These are phyloP conservation scores for Callopanchax toddi DNA, from an alignment of 2,113 vertebrate species.

Conservation along the genomic window DNA sequence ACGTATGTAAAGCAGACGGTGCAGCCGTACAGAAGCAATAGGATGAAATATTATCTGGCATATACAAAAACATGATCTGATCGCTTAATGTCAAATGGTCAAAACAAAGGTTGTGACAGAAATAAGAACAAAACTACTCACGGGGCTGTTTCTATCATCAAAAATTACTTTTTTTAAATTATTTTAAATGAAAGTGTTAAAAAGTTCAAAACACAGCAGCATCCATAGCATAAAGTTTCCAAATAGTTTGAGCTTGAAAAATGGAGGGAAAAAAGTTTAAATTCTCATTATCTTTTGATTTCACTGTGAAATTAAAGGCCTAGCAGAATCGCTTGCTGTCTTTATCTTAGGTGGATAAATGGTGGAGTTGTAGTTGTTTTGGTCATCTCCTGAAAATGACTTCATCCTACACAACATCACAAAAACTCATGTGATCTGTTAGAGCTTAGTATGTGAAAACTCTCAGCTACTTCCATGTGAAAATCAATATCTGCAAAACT, in stretches of 20 bases:
- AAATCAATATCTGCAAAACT: too few species aligned
- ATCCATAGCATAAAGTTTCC: conserved; percentile 5
- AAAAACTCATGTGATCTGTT: too few species aligned
- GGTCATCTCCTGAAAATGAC: too few species aligned
- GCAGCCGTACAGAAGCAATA: conserved; percentile 29
- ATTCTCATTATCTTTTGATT: conserved; percentile 42
- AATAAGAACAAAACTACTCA: conserved; percentile 30
- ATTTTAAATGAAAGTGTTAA: conserved; percentile 24
- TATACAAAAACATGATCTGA: conserved; percentile 7
- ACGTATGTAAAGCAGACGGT: conserved; percentile 57
- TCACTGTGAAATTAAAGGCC: conserved; percentile 21
- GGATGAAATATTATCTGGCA: conserved; percentile 29
- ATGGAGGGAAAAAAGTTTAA: conserved; percentile 10
- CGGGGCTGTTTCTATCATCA: not conserved
- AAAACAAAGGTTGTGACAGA: conserved; percentile 11
- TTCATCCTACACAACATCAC: too few species aligned
- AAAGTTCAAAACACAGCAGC: conserved; percentile 3
- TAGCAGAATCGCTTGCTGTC: too few species aligned
- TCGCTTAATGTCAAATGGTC: conserved; percentile 3
- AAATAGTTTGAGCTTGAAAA: conserved; percentile 4
- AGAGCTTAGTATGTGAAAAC: too few species aligned
- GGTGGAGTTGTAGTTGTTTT: too few species aligned
- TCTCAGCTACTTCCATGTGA: too few species aligned
- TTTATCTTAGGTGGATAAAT: too few species aligned
- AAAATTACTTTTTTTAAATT: not conserved